phyloP scores from a whole-genome alignment of 1,140 invertebrate genomes.

The Thalassaphorura encarpata region DNA sequence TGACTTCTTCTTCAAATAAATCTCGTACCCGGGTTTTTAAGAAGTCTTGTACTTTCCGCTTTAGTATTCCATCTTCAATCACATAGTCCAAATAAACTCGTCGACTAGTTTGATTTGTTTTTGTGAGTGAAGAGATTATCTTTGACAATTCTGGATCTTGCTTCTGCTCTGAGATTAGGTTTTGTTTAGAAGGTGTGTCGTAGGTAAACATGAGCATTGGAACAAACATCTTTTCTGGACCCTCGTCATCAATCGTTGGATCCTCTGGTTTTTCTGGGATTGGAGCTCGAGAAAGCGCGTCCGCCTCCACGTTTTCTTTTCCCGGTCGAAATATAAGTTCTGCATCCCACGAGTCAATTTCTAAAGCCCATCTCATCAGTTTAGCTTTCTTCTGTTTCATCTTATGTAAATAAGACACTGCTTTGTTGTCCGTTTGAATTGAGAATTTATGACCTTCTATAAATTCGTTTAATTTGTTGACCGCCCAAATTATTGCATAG shows the following conservation, averaged over 20 bases:
- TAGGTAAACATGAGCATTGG: neutral
- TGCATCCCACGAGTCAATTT: conserved; percentile 23
- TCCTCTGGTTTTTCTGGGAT: neutral
- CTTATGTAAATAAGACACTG: conserved; percentile 11
- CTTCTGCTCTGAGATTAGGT: neutral
- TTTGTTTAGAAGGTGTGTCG: neutral
- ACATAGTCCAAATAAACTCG: too few species aligned
- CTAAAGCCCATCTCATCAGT: conserved; percentile 23
- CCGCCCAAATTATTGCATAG: conserved; percentile 18
- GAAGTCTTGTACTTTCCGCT: too few species aligned
- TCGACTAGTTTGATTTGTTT: too few species aligned
- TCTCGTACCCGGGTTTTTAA: too few species aligned
- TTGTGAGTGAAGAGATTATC: too few species aligned
- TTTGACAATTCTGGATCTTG: neutral
- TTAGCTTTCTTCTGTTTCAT: conserved; percentile 9
- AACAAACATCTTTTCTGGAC: neutral
- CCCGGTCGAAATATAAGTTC: conserved; percentile 35
- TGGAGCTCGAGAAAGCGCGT: conserved; percentile 23
- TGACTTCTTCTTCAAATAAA: too few species aligned
- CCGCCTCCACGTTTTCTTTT: conserved; percentile 18
- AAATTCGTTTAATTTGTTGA: conserved; percentile 22
- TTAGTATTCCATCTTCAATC: too few species aligned
- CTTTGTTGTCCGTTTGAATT: conserved; percentile 19
- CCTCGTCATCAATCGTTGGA: conserved; percentile 2
- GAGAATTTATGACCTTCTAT: conserved; percentile 15